Evolutionary conservation across 2,797 vertebrate species (phyloP), one percentile per base, ranked within the genome.

Genomic region (Leucoraja ocellata): DNA sequence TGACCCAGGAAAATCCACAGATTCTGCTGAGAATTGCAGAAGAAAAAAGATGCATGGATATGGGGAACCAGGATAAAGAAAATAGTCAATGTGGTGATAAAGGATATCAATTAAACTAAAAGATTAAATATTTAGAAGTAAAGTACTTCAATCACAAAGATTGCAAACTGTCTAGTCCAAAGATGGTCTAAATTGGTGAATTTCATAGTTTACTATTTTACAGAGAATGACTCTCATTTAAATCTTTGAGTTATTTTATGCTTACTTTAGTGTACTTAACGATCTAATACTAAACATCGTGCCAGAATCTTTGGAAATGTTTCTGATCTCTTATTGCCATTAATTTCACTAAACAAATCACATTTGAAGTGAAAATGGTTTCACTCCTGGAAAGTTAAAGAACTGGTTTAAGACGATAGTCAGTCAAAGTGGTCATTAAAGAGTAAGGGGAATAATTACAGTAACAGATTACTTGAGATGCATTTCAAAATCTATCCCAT

Each of bases 371-470:
- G 68, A 36, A 74, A 39, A 91, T 23, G 71, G 36, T 28, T 65
- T 36, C 23, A 74, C 54, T 74, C 46, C 36, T 11, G 46, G 68
- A 23, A 91, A 91, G 68, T 28, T 73, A 54, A 73, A 74, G 90
- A 76, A 74, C 39, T 91, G 68, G 18, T 74, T 73, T 25, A 39
- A 74, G 23, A 74, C 10, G 54, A 74, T 28, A 1, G 39, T 74
- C 68, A 91, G 23, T 84, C 81, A 58, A 46, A 74, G 11, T 91
- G 36, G 71, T 74, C 90, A 91, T 91, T 25, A 54, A 46, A 46
- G 71, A 54, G 23, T 74, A 7, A 23, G 46, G 73, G 88, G n/a
- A 91, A 91, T 91, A 91, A 91, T 91, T 74, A 74, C 23, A 54
- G 90, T 46, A 74, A 46, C 90, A 74, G 54, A 91, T 76, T 76